phyloP scores from a whole-genome alignment of 2,888 invertebrate species.

The Drosophila antonietae region DNA sequence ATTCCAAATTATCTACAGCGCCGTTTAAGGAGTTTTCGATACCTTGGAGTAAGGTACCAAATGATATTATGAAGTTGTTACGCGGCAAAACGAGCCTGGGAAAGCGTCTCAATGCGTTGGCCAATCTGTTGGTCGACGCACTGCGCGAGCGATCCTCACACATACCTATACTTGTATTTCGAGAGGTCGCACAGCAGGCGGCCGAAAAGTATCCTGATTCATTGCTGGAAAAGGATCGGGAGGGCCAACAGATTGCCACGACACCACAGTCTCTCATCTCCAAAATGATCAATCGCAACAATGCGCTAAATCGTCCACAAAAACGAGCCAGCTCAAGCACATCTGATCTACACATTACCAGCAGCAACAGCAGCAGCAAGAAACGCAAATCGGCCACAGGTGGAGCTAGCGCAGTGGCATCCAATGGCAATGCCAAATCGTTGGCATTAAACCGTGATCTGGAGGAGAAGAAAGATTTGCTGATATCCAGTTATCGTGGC shows the following conservation, averaged over 20 bases:
- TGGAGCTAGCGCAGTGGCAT: constrained; percentile 8
- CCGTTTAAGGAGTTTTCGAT: constrained; percentile 71
- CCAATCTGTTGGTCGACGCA: constrained; percentile 66
- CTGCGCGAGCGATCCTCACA: constrained; percentile 66
- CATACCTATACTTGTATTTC: constrained; percentile 67
- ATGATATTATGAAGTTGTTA: constrained; percentile 69
- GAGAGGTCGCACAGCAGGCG: constrained; percentile 73
- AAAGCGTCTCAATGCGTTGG: constrained; percentile 68
- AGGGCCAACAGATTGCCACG: constrained; percentile 71
- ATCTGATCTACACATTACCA: constrained; percentile 59
- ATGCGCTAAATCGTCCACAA: constrained; percentile 69
- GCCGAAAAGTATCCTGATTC: constrained; percentile 73
- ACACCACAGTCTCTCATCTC: constrained; percentile 74
- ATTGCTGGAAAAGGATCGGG: constrained; percentile 72
- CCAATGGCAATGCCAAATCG: constrained; percentile 67
- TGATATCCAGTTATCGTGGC: constrained; percentile 69
- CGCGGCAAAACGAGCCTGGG: constrained; percentile 63
- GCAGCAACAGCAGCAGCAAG: constrained; percentile 38
- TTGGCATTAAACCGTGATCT: constrained; percentile 57
- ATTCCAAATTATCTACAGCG: constrained; percentile 57
- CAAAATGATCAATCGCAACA: constrained; percentile 72
- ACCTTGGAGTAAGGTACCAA: constrained; percentile 72
- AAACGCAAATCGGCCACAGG: constrained; percentile 56
- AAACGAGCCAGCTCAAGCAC: constrained; percentile 62
- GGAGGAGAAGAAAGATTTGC: constrained; percentile 68